Evolutionary conservation across 2,888 invertebrate genomes (phyloP), one percentile per base, ranked within the genome.

Genomic region (Lepidochitona cinerea): DNA sequence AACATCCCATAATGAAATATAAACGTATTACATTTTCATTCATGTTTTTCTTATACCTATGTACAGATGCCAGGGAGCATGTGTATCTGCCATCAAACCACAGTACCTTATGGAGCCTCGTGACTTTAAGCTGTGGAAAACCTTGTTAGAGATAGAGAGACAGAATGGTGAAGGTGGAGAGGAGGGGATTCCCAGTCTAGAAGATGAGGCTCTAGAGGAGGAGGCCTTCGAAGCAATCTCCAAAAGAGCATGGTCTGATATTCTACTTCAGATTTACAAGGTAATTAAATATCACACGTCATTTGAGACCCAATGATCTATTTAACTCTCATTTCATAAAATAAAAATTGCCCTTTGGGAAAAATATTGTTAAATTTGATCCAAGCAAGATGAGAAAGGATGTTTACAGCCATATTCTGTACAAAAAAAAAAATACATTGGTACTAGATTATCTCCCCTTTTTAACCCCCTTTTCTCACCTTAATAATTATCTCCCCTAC

Each of bases 211-310:
- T 37, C 78, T 89, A 18, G 87, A 87, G 49, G 88, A 87, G 70
- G 86, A 88, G 68, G 82, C 89, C 37, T 91, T 90, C 85, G 90
- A 90, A 79, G 86, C 87, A 4, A 85, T 91, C 5, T 89, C 90
- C 12, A 90, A 88, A 76, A 80, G 89, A 64, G 87, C 89, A 36
- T 91, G 91, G 91, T 86, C 89, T 6, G 90, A 90, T 76, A 80
- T 90, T 23, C 81, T 90, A 12, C 81, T 91, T 29, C 91, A 91
- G 79, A 80, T 89, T 12, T 78, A 88, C 70, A 91, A 91, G 88
- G 90, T 90, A 66, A 37, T 41, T 41, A 41, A 12, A 41, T 41
- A 18, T 41, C 9, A 12, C 41, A 12, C 41, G 41, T 41, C 18
- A 18, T 41, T 9, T 41, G 41, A 41, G 18, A 41, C 9, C 18